Evolutionary conservation across 2,888 invertebrate genomes (phyloP).

Genomic region (Neoitamus cyanurus): DNA sequence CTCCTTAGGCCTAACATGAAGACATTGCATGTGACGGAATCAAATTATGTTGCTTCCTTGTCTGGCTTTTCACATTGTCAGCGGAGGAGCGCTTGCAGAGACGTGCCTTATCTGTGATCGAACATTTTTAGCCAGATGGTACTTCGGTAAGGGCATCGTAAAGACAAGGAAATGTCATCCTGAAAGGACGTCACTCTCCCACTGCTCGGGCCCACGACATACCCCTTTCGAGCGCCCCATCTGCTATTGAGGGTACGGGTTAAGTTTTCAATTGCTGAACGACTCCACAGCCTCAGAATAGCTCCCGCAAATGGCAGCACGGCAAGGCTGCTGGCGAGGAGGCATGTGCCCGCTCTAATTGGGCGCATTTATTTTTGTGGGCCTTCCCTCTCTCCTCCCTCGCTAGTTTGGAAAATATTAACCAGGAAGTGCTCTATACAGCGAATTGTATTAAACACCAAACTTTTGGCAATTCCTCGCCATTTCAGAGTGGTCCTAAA

Average conservation of each 20-base stretch:
- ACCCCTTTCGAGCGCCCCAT: not conserved
- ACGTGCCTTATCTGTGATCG: not conserved
- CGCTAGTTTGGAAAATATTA: not conserved
- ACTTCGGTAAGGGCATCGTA: not conserved
- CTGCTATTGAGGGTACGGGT: not conserved
- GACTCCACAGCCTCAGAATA: not conserved
- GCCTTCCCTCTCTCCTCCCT: not conserved
- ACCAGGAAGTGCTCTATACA: not conserved
- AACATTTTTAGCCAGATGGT: conserved; percentile 5
- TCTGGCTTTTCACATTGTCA: not conserved
- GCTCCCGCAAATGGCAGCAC: not conserved
- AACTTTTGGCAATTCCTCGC: too few species aligned
- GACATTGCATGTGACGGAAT: conserved; percentile 1
- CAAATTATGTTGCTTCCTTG: conserved; percentile 5
- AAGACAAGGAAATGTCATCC: conserved; percentile 1
- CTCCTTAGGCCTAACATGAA: not conserved
- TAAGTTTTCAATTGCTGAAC: not conserved
- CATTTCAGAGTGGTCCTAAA: too few species aligned
- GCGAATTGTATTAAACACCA: too few species aligned
- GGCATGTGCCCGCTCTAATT: not conserved
- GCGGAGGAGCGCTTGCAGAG: not conserved
- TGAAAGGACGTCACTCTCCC: not conserved
- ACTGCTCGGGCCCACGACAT: not conserved
- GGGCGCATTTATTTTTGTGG: not conserved
- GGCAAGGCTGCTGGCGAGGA: not conserved